Percentiles rank a stretch among this genome's conserved stretches.
Evolutionary conservation across 2,797 vertebrate species (phyloP).

Genomic region (Phrynocephalus vlangalii): DNA sequence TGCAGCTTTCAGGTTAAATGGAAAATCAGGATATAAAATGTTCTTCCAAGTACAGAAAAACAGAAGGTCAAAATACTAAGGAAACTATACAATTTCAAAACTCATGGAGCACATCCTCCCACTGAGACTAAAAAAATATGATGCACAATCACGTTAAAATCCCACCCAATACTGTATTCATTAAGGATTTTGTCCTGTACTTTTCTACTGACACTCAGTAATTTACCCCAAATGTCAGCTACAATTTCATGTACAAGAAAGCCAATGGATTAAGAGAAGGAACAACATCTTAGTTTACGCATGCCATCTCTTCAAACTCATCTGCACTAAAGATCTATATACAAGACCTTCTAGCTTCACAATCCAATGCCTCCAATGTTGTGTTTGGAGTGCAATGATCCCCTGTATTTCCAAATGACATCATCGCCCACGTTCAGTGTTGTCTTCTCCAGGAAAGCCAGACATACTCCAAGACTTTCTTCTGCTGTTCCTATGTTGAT

Average conservation of each 20-base stretch:
- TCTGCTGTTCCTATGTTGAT: background rate
- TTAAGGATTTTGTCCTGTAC: conserved; percentile 21
- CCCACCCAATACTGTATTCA: background rate
- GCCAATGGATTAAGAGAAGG: background rate
- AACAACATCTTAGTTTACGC: background rate
- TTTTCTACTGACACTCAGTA: conserved; percentile 7
- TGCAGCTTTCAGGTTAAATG: background rate
- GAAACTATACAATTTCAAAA: conserved; percentile 43
- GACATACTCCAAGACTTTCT: background rate
- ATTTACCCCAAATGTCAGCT: conserved; percentile 18
- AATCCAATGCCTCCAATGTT: background rate
- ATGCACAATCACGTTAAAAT: background rate
- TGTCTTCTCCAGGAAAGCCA: background rate
- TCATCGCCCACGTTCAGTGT: background rate
- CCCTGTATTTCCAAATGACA: background rate
- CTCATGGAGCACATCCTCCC: conserved; percentile 30
- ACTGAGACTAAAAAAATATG: conserved; percentile 55
- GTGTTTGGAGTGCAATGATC: background rate
- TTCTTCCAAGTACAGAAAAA: conserved; percentile 23
- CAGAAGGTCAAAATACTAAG: background rate
- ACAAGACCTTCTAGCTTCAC: background rate
- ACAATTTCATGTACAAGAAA: background rate
- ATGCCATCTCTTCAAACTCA: background rate
- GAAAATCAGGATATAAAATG: background rate
- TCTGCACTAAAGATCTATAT: background rate